Evolutionary conservation across 2,797 vertebrate genomes (phyloP).

Genomic region (Pseudotriccus pelzelni): DNA sequence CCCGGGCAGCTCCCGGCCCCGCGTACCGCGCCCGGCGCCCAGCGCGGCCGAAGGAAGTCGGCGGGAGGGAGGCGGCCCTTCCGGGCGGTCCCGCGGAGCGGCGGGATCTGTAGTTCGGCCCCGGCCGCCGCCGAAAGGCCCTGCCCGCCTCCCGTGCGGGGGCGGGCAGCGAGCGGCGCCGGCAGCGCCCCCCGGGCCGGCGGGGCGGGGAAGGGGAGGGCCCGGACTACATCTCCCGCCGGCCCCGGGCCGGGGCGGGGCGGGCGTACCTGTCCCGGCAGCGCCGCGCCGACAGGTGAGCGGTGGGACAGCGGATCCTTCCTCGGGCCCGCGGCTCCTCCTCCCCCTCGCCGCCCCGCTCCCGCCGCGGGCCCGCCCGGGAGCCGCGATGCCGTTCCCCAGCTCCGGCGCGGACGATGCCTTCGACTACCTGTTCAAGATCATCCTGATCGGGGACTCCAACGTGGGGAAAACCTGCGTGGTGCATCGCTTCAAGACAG

Average conservation of each 20-base stretch:
- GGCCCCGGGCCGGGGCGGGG: not conserved
- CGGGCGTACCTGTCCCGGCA: not conserved
- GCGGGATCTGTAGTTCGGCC: not conserved
- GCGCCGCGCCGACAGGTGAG: not conserved
- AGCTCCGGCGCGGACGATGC: conserved; percentile 80
- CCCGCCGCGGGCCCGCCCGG: not conserved
- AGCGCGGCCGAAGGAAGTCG: not conserved
- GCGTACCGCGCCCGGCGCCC: not conserved
- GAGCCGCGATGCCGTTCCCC: conserved; percentile 76
- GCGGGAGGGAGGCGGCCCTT: not conserved
- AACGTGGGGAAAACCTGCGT: conserved; percentile 96
- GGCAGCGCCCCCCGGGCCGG: not conserved
- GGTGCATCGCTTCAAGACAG: conserved; percentile 91
- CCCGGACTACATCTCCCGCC: conserved; percentile 28
- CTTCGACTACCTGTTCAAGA: conserved; percentile 95
- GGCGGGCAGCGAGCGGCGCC: not conserved
- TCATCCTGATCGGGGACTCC: conserved; percentile 94
- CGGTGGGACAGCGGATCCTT: fast-evolving
- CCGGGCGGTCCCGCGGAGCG: not conserved
- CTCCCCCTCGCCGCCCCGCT: not conserved
- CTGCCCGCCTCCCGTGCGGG: not conserved
- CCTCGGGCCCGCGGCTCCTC: not conserved
- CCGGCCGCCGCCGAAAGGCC: not conserved
- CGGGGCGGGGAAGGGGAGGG: not conserved
- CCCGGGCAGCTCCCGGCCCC: not conserved